A percentile compares a stretch with the other conserved stretches of the same genome.
phyloP scores from a whole-genome alignment of 2,113 vertebrate genomes.

The Campylorhamphus procurvoides region DNA sequence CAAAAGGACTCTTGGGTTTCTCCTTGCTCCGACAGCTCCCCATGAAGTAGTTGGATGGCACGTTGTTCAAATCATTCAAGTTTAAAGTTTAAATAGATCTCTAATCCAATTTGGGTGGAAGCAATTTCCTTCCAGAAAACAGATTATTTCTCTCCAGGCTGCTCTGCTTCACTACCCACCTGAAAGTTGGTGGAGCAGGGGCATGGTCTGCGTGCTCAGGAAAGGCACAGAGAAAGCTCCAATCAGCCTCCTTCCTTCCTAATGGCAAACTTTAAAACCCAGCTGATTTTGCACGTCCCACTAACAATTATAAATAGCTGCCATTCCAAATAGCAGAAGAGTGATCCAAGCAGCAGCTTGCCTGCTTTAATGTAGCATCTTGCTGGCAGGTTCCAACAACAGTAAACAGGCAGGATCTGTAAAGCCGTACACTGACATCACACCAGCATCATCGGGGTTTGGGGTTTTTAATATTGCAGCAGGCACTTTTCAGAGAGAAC shows the following conservation, averaged over 20 bases:
- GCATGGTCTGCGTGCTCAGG: constrained; percentile 29
- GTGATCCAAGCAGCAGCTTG: constrained; percentile 37
- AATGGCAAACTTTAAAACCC: constrained; percentile 63
- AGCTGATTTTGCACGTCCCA: constrained; percentile 65
- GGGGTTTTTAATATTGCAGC: constrained; percentile 31
- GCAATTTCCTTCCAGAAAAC: constrained; percentile 69
- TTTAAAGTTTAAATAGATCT: constrained; percentile 66
- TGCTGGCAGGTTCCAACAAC: constrained; percentile 42
- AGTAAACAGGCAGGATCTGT: constrained; percentile 51
- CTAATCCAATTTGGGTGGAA: constrained; percentile 62
- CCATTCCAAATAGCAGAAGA: constrained; percentile 51
- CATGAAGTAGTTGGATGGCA: background rate
- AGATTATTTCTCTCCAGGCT: constrained; percentile 59
- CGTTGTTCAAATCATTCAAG: constrained; percentile 61
- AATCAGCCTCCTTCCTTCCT: constrained; percentile 62
- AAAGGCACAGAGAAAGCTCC: constrained; percentile 8
- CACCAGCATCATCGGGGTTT: constrained; percentile 37
- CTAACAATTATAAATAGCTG: constrained; percentile 71
- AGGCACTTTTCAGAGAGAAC: constrained; percentile 43
- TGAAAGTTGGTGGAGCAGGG: constrained; percentile 32
- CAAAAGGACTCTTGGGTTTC: background rate
- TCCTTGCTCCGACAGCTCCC: background rate
- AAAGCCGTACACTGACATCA: constrained; percentile 53
- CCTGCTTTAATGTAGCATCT: constrained; percentile 52
- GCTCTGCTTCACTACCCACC: constrained; percentile 46